A percentile compares a stretch with the other conserved stretches of the same genome.
phyloP scores from a whole-genome alignment of 2,888 invertebrate genomes.

The Monochamus alternatus region DNA sequence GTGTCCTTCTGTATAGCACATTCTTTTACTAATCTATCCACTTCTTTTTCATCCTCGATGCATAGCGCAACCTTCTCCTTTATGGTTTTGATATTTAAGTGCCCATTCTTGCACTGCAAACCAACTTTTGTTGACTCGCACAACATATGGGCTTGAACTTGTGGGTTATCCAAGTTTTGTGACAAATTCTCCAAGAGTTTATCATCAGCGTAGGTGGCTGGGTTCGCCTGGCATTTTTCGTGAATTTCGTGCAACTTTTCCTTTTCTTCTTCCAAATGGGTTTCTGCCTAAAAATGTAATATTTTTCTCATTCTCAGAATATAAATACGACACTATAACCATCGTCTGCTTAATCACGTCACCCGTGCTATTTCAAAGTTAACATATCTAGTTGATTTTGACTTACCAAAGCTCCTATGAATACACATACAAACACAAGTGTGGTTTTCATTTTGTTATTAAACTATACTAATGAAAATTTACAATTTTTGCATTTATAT shows the following conservation, averaged over 20 bases:
- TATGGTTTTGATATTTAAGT: slow-evolving; percentile 27
- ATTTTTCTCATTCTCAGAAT: background rate
- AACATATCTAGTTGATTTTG: no score
- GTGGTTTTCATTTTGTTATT: background rate
- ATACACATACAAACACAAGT: background rate
- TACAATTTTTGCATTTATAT: background rate
- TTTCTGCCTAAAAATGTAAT: background rate
- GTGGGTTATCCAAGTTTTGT: background rate
- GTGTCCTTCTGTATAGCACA: background rate
- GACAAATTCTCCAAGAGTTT: slow-evolving; percentile 9
- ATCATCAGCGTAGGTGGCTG: slow-evolving; percentile 16
- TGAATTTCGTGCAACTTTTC: background rate
- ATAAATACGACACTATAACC: no score
- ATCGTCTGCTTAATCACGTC: no score
- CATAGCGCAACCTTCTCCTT: slow-evolving; percentile 27
- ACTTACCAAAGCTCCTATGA: background rate
- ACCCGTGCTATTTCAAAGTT: no score
- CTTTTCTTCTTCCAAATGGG: background rate
- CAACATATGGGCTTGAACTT: slow-evolving; percentile 35
- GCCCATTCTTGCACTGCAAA: slow-evolving; percentile 36
- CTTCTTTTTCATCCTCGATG: slow-evolving; percentile 3
- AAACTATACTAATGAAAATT: no score
- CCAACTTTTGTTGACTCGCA: slow-evolving; percentile 36
- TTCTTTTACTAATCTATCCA: background rate
- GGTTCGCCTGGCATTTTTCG: slow-evolving; percentile 14